Conservation (phyloP, 1,140 invertebrate species). For the Aphidius gifuensis region DNA sequence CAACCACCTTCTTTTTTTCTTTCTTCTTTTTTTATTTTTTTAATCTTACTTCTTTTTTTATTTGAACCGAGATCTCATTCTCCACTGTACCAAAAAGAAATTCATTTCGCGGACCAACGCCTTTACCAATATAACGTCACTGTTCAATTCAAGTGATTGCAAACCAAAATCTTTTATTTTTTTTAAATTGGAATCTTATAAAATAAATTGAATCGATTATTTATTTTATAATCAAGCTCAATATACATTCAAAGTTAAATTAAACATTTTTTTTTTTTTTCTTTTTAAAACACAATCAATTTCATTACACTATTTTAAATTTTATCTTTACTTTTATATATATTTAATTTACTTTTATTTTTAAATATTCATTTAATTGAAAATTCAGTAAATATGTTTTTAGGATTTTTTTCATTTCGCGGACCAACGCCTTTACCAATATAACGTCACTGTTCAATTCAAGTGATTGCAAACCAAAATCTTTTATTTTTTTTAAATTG, state of each 20-base stretch:
- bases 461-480: background rate
- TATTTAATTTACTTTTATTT: too few species aligned
- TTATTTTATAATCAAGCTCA: background rate
- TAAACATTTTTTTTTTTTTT: too few species aligned
- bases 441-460: conserved; percentile 11
- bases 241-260: background rate
- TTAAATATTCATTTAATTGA: too few species aligned
- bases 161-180: background rate
- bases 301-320: too few species aligned
- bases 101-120: conserved; percentile 32
- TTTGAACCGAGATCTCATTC: conserved; percentile 7
- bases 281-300: too few species aligned
- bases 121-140: conserved; percentile 14
- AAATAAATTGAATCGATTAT: too few species aligned
- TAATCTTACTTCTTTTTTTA: conserved; percentile 4
- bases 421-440: conserved; percentile 26
- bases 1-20: conserved; percentile 26
- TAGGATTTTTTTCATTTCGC: conserved; percentile 26
- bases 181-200: too few species aligned
- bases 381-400: too few species aligned
- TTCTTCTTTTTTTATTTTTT: conserved; percentile 4
- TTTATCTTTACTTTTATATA: too few species aligned
- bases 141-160: conserved; percentile 4
- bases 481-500: background rate
- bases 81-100: conserved; percentile 19